Evolutionary conservation across 2,888 invertebrate genomes (phyloP), one percentile per base, ranked within the genome.

Genomic region (Caenorhabditis sp.): DNA sequence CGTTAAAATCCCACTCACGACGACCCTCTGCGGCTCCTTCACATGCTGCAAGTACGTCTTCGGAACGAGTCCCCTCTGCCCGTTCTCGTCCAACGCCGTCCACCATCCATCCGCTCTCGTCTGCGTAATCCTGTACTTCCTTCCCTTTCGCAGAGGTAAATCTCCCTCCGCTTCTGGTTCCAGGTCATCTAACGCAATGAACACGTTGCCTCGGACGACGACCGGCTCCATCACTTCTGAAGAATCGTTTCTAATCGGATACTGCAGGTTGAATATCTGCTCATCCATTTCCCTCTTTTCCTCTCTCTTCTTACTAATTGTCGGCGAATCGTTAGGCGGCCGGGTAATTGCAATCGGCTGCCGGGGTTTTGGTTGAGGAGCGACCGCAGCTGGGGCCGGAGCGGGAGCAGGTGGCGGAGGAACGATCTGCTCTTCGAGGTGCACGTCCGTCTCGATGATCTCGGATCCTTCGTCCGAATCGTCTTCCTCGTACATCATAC

Each of bases 31-130:
- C 35, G 52, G 65, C 17, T 65, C 61, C n/a, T 45, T 26, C 0
- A 80, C 26, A 56, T 81, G 81, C 11, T 58, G 58, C 8, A 84
- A 62, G 56, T 63, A 84, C 0, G 81, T 84, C 17, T 80, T 78
- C 26, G 84, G 84, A 2, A 84, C 83, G 3, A 82, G 59, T 15
- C 84, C 84, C 35, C 56, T 43, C 11, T 79, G 43, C 13, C 79
- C 77, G n/a, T 73, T 30, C 8, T 62, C 63, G 56, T 83, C 81
- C 50, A 59, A 26, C 8, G 80, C 83, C 22, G 68, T 77, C 84
- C 84, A 84, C 84, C 84, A 84, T 2, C 84, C 84, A 65, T 84
- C 84, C 0, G 71, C 20, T 79, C 84, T 78, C 9, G 83, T 83
- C 53, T 80, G 72, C 9, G 75, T 53, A n/a, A 83, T 74, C 11